These are phyloP conservation scores for Ophion obscuratus DNA, from an alignment of 2,888 invertebrate species.

Conservation along the genomic window DNA sequence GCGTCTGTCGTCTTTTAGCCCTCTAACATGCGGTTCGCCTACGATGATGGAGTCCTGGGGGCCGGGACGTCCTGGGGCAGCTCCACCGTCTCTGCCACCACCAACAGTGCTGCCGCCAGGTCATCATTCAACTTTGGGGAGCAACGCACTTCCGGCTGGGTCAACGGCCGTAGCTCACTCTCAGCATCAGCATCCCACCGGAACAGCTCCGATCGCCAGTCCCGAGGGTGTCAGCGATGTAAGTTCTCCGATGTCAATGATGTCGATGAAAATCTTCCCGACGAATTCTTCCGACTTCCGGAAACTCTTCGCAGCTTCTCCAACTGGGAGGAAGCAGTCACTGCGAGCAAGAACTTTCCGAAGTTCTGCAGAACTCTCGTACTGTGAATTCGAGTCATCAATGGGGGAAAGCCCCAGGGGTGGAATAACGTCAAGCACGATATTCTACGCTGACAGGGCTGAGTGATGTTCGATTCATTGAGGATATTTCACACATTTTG, in stretches of 20 bases:
- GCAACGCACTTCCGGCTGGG: constrained; percentile 74
- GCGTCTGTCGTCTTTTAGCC: constrained; percentile 80
- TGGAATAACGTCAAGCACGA: neutral
- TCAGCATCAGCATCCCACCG: constrained; percentile 75
- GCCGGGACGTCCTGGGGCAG: constrained; percentile 77
- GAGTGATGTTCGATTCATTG: too few relatives aligned
- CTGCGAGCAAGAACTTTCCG: neutral
- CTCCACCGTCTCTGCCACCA: constrained; percentile 76
- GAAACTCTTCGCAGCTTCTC: neutral
- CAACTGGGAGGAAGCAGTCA: neutral
- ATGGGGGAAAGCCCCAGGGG: neutral
- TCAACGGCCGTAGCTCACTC: constrained; percentile 74
- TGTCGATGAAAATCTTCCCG: neutral
- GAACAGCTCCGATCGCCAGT: constrained; percentile 84
- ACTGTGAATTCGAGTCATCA: neutral
- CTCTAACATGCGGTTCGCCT: constrained; percentile 85
- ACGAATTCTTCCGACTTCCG: neutral
- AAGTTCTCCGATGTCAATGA: constrained; percentile 63
- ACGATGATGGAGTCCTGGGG: constrained; percentile 85
- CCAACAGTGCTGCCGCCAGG: constrained; percentile 75
- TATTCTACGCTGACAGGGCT: too few relatives aligned
- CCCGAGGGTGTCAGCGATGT: constrained; percentile 84
- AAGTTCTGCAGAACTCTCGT: neutral
- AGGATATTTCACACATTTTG: too few relatives aligned
- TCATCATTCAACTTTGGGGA: constrained; percentile 74